phyloP scores from a whole-genome alignment of 2,113 vertebrate genomes.

The Origma solitaria region DNA sequence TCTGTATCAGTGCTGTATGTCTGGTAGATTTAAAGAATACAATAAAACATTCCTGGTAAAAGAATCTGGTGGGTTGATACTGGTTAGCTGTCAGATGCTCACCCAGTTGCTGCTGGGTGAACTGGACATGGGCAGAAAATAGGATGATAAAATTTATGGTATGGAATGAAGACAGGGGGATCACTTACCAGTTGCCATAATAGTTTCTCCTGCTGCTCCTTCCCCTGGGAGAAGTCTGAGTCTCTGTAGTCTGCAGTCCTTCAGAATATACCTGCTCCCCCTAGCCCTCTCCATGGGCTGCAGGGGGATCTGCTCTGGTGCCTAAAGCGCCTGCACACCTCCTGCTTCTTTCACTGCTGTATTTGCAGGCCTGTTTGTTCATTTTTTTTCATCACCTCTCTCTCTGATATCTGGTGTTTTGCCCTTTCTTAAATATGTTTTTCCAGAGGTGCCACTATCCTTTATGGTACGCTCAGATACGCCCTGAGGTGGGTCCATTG shows the following conservation, averaged over 20 bases:
- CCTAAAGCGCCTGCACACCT: accelerated
- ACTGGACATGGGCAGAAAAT: not conserved
- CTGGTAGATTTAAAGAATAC: not conserved
- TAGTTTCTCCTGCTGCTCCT: not conserved
- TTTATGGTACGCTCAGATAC: not conserved
- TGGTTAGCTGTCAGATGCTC: not conserved
- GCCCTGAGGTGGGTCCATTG: not conserved
- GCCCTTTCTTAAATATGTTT: not conserved
- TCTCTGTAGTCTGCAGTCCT: not conserved
- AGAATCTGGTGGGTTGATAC: not conserved
- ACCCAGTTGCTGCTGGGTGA: not conserved
- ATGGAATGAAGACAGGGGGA: not conserved
- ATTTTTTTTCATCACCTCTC: not conserved
- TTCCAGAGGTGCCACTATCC: not conserved
- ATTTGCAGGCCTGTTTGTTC: not conserved
- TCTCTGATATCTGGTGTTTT: not conserved
- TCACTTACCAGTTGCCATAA: not conserved
- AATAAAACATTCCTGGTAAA: not conserved
- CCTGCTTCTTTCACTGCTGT: not conserved
- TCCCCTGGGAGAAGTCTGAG: accelerated
- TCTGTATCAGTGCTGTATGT: not conserved
- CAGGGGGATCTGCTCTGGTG: not conserved
- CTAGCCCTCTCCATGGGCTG: not conserved
- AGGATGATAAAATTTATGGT: not conserved
- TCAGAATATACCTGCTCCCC: not conserved